These are phyloP conservation scores for Lottia gigantea DNA, from an alignment of 2,888 invertebrate species.

Conservation along the genomic window DNA sequence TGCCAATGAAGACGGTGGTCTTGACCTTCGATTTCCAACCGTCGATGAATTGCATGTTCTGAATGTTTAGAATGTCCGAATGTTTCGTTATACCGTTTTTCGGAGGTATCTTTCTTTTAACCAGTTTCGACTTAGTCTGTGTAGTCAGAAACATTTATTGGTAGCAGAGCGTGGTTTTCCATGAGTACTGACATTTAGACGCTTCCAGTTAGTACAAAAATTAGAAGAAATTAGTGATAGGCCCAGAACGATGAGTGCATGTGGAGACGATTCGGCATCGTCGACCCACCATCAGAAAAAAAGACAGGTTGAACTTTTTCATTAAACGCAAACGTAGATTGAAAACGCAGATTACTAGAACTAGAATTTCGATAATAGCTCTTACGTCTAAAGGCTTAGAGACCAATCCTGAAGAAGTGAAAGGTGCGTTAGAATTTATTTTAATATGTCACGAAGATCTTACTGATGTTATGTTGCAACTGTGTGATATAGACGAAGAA, in stretches of 20 bases:
- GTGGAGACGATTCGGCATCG: no score
- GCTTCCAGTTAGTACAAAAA: no score
- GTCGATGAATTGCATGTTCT: no score
- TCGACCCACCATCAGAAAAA: no score
- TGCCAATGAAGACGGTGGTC: no score
- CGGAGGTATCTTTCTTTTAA: no score
- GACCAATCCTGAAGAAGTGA: not conserved
- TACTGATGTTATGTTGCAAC: not conserved
- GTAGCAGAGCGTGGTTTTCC: not conserved
- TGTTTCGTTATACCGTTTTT: no score
- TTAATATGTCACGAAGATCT: not conserved
- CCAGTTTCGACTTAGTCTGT: no score
- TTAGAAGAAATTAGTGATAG: no score
- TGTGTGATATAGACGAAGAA: not conserved
- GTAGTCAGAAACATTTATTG: not conserved
- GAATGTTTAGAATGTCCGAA: no score
- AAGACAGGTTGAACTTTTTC: not conserved
- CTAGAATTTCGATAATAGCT: not conserved
- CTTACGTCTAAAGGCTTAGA: not conserved
- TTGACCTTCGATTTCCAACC: no score
- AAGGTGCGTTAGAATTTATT: not conserved
- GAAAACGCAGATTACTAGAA: not conserved
- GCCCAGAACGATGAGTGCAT: no score
- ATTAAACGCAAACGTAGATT: not conserved
- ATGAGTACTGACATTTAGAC: not conserved